Base-by-base conservation (phyloP, 2,888 invertebrate genomes). In the Molorchus minor region DNA sequence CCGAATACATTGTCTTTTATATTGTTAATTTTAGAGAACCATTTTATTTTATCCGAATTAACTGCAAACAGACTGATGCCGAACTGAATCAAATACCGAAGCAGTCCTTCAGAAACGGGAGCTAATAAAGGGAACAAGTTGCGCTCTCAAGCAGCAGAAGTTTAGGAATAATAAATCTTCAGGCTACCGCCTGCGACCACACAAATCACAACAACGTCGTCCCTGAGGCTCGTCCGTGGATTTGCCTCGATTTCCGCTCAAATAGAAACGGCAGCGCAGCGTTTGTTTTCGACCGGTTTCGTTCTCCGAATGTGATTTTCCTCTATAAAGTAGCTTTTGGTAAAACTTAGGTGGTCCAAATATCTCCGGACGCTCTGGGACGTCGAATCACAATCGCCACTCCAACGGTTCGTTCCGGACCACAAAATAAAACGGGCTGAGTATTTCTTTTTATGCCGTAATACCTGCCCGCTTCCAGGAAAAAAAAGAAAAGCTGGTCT, bases 251-350 rank as follows among this genome's bases (percentile, higher is more conserved):
- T 69, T 71, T 65, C 67, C 62, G 61, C 64, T 64, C 67, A 60
- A 69, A 65, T 64, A 46, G 64, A 64, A 65, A 61, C 57, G 52
- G 46, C 61, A 59, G 43, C 61, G 61, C 57, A 45, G 62, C 67
- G 69, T 66, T 67, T 68, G 68, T 69, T 71, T 71, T 65, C 68
- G 52, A 58, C 56, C 69, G 49, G 65, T 63, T 68, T 58, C 58
- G 54, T 36, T 57, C 63, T 64, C 61, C 62, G 59, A 68, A 65
- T 56, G 61, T 35, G 64, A 65, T 68, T 67, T 64, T 49, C 55
- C 51, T 45, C 45, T 49, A 58, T 61, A 62, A 64, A 68, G 64
- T 62, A 49, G 61, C 68, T 62, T 61, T 64, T 68, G 67, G n/a
- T 67, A 54, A 62, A 67, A 68, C 58, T 64, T 47, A 56, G 49